Conservation (phyloP, 2,888 invertebrate genomes). For the Patella ulyssiponensis region DNA sequence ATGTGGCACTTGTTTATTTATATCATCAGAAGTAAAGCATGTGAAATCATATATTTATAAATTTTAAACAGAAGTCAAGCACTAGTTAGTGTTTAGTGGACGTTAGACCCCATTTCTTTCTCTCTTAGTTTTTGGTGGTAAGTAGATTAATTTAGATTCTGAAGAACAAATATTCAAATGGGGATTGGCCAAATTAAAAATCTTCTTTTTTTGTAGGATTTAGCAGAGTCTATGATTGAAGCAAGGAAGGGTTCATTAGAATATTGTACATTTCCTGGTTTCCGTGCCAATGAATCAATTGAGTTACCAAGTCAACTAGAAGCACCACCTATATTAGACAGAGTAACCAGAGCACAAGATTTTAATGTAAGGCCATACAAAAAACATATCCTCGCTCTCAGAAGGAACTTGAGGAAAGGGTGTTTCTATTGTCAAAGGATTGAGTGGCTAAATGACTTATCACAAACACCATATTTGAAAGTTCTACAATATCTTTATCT, state of each 20-base stretch:
- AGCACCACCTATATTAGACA: constrained; percentile 68
- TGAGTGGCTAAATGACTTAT: background rate
- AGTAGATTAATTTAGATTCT: background rate
- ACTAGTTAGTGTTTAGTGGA: background rate
- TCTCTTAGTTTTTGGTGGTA: background rate
- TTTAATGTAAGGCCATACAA: constrained; percentile 62
- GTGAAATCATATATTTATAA: no score
- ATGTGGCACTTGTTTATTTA: no score
- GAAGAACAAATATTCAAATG: background rate
- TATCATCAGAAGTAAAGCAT: no score
- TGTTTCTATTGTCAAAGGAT: background rate
- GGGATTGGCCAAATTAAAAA: constrained; percentile 8
- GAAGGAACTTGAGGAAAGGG: background rate
- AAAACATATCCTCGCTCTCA: no score
- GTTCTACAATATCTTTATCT: no score
- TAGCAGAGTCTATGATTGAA: constrained; percentile 63
- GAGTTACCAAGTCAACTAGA: constrained; percentile 69
- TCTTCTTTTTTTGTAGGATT: constrained; percentile 46
- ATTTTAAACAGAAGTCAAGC: no score
- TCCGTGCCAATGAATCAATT: constrained; percentile 63
- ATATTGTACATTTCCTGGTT: constrained; percentile 67
- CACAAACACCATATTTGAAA: background rate
- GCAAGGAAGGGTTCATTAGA: constrained; percentile 64
- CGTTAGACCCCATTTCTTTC: background rate
- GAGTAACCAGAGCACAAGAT: constrained; percentile 68